Evolutionary conservation across 1,140 invertebrate species (phyloP).

Genomic region (Heliconius eleuchia): DNA sequence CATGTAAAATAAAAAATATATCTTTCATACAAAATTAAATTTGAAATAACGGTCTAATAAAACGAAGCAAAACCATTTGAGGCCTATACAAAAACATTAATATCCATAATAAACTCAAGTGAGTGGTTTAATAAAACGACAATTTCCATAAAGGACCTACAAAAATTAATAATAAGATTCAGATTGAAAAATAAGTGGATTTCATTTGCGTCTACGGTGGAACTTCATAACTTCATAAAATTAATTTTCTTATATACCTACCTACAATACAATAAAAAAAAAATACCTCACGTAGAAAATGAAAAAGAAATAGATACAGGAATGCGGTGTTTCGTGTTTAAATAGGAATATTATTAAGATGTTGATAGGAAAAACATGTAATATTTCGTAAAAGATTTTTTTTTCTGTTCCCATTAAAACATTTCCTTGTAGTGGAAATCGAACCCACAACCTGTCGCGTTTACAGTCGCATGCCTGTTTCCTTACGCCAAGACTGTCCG

Average conservation of each 20-base stretch:
- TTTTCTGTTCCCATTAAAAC: too few relatives aligned
- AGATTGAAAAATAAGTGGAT: conserved; percentile 15
- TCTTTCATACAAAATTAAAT: too few relatives aligned
- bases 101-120: conserved; percentile 4
- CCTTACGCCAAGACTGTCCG: too few relatives aligned
- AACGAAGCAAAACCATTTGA: background rate
- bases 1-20: too few relatives aligned
- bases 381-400: too few relatives aligned
- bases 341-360: too few relatives aligned
- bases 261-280: background rate
- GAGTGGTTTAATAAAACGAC: conserved; percentile 6
- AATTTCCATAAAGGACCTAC: conserved; percentile 1
- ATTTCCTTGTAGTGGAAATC: too few relatives aligned
- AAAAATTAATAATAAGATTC: conserved; percentile 4
- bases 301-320: background rate
- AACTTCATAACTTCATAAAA: conserved; percentile 5
- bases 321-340: background rate
- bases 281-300: background rate
- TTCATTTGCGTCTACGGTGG: background rate
- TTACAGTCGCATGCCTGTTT: too few relatives aligned
- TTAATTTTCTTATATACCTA: conserved; percentile 19
- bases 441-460: too few relatives aligned
- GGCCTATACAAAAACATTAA: background rate
- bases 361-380: too few relatives aligned
- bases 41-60: background rate